phyloP scores from a whole-genome alignment of 2,888 invertebrate genomes.

The Cheilosia soror region DNA sequence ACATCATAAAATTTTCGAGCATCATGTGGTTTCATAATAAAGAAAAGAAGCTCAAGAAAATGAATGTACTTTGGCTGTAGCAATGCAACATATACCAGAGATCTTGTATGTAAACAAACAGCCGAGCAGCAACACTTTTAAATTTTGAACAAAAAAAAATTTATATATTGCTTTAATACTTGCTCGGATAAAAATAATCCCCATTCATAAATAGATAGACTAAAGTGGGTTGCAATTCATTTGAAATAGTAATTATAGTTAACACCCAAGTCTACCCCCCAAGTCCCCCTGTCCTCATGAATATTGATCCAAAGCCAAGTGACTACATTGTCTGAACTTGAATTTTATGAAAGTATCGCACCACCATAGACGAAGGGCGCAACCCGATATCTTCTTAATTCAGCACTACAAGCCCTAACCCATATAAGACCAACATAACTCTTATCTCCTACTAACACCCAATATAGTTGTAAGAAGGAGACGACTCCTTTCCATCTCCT shows the following conservation, averaged over 20 bases:
- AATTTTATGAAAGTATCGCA: slow-evolving; percentile 16
- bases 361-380: neutral
- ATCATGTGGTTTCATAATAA: slow-evolving; percentile 48
- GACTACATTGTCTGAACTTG: slow-evolving; percentile 46
- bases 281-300: neutral
- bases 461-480: slow-evolving; percentile 40
- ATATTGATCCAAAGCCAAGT: slow-evolving; percentile 38
- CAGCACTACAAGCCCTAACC: neutral
- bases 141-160: slow-evolving; percentile 5
- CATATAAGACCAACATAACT: slow-evolving; percentile 36
- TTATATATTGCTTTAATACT: neutral
- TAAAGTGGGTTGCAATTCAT: neutral
- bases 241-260: neutral
- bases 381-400: slow-evolving; percentile 26
- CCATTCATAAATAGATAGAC: neutral
- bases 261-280: neutral
- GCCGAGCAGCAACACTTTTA: neutral
- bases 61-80: neutral
- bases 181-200: too few relatives aligned
- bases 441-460: slow-evolving; percentile 40
- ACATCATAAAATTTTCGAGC: slow-evolving; percentile 25
- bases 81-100: slow-evolving; percentile 43
- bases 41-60: neutral
- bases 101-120: slow-evolving; percentile 21
- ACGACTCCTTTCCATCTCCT: slow-evolving; percentile 4